These are phyloP conservation scores for Morelia viridis DNA, from an alignment of 2,797 vertebrate genomes.

Conservation along the genomic window DNA sequence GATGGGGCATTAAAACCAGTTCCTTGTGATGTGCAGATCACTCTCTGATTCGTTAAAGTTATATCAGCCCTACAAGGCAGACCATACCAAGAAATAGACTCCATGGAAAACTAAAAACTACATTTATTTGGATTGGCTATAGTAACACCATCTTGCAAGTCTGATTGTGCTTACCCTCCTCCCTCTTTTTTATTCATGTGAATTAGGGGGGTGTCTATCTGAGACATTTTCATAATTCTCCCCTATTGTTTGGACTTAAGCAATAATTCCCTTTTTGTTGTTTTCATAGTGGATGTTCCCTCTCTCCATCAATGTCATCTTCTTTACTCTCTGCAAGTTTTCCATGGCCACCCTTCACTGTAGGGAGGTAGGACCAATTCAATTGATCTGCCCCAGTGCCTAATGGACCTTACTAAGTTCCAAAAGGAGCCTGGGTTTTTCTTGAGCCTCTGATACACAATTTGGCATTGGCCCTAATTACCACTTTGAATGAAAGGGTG, in stretches of 20 bases:
- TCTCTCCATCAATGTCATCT: background rate
- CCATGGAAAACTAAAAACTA: background rate
- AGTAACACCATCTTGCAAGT: background rate
- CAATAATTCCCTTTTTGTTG: background rate
- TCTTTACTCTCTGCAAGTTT: background rate
- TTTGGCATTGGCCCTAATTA: too few relatives aligned
- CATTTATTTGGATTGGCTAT: background rate
- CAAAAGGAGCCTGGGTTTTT: too few relatives aligned
- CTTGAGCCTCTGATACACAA: too few relatives aligned
- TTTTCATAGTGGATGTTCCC: background rate
- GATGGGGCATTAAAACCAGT: too few relatives aligned
- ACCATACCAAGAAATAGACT: background rate
- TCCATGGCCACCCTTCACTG: too few relatives aligned
- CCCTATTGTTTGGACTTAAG: background rate
- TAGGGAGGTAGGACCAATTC: too few relatives aligned
- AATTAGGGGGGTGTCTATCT: background rate
- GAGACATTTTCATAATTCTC: background rate
- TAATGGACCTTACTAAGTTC: too few relatives aligned
- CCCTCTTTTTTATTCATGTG: background rate
- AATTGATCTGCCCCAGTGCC: too few relatives aligned
- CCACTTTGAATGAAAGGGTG: too few relatives aligned
- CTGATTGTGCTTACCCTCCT: background rate
- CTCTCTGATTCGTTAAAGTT: too few relatives aligned
- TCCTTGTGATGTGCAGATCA: too few relatives aligned
- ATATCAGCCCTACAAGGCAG: background rate